Evolutionary conservation across 2,797 vertebrate species (phyloP).

Genomic region (Notamacropus eugenii): DNA sequence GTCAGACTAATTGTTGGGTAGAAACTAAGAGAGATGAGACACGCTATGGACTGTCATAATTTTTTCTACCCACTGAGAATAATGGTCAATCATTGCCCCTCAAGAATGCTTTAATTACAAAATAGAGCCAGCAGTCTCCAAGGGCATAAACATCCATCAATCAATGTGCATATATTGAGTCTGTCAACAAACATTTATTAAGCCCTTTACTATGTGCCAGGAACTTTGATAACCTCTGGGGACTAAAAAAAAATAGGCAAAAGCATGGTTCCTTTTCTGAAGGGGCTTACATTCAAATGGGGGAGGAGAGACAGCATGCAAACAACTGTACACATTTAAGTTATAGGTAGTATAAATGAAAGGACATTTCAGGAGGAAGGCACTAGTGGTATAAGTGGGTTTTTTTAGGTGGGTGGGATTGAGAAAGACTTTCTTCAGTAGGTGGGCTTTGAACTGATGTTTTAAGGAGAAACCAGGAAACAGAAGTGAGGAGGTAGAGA

Average conservation of each 20-base stretch:
- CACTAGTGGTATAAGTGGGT: too few relatives aligned
- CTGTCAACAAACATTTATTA: neutral
- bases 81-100: neutral
- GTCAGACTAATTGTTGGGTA: conserved; percentile 60
- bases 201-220: neutral
- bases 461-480: too few relatives aligned
- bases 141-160: neutral
- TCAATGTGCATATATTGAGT: neutral
- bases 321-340: neutral
- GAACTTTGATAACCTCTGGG: neutral
- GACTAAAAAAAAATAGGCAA: neutral
- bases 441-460: too few relatives aligned
- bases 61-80: neutral
- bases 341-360: neutral
- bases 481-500: too few relatives aligned
- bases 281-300: neutral
- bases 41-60: neutral
- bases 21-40: conserved; percentile 1
- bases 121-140: neutral
- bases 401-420: too few relatives aligned
- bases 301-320: neutral
- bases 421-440: too few relatives aligned
- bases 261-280: neutral
- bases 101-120: neutral
- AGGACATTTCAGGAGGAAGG: too few relatives aligned